Base-by-base conservation (phyloP, 2,113 vertebrate species). In the Gymnobelideus leadbeateri region DNA sequence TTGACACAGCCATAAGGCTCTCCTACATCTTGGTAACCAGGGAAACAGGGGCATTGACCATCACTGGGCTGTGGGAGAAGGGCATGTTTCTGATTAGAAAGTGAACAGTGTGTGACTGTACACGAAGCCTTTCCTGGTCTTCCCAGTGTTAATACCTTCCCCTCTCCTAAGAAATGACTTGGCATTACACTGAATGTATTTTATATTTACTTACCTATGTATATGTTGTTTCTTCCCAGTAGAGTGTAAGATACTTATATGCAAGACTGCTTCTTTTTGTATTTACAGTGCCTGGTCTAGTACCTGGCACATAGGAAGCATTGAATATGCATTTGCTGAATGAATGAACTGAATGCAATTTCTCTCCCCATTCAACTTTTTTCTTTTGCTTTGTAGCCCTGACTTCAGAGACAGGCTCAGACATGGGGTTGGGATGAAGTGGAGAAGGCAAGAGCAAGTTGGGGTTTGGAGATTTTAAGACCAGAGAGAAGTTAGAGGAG, bases 41-140 rank as follows among this genome's bases (percentile, higher is more conserved):
- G 98, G 68, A 98, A 98, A 51, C 99, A 99, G 0, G 97, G 97
- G 92, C 99, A 99, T 2, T 89, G 98, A 0, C 99, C 98, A 0
- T 99, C 99, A 8, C 98, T 99, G 19, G 97, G 98, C 99, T 99
- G 97, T 0, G 43, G 53, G 3, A 37, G 21, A 49, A 46, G 53
- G 31, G 3, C 11, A 49, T 4, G 8, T n/a, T 46, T 92, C 52
- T 68, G 52, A 19, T 11, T 57, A 52, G 37, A 24, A 47, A 43
- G 28, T 68, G 51, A 89, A 50, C 53, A 12, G 25, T 52, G 55
- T n/a, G 61, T 23, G 47, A 49, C 47, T 49, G 47, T 84, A 84
- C n/a, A 9, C 43, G n/a, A 84, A 8, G 19, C 8, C 31, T 68
- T 68, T 68, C 57, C 31, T 68, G 28, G 37, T 37, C n/a, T 84